Evolutionary conservation across 2,888 invertebrate genomes (phyloP).

Genomic region (Tholera decimalis): DNA sequence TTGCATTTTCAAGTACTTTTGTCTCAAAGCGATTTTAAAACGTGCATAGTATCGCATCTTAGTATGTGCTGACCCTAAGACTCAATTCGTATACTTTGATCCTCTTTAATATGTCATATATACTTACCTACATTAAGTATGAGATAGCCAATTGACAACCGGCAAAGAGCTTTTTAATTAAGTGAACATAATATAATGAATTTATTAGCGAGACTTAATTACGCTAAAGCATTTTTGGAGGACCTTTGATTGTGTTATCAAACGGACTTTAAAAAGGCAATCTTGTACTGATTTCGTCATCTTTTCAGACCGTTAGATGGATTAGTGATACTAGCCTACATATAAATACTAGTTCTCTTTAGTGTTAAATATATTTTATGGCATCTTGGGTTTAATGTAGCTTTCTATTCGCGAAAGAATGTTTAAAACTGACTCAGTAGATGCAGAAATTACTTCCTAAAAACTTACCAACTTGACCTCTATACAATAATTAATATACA

Average conservation of each 20-base stretch:
- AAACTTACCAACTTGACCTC: too few species aligned
- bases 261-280: neutral
- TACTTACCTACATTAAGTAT: conserved; percentile 30
- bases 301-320: too few species aligned
- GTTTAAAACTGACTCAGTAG: too few species aligned
- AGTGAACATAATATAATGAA: conserved; percentile 21
- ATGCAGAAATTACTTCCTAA: too few species aligned
- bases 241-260: conserved; percentile 8
- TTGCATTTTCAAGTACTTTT: too few species aligned
- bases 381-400: too few species aligned
- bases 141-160: conserved; percentile 44
- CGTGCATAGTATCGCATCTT: neutral
- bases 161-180: conserved; percentile 43
- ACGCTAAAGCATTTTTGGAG: neutral
- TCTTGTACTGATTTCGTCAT: too few species aligned
- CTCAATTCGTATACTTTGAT: conserved; percentile 62
- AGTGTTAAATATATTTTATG: too few species aligned
- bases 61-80: conserved; percentile 23
- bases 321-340: too few species aligned
- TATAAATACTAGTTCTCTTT: too few species aligned
- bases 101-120: conserved; percentile 45
- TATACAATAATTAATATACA: too few species aligned
- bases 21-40: neutral
- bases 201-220: conserved; percentile 29
- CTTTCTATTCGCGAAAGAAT: too few species aligned